Conservation (phyloP, 2,888 invertebrate species). For the Nebria brevicollis region DNA sequence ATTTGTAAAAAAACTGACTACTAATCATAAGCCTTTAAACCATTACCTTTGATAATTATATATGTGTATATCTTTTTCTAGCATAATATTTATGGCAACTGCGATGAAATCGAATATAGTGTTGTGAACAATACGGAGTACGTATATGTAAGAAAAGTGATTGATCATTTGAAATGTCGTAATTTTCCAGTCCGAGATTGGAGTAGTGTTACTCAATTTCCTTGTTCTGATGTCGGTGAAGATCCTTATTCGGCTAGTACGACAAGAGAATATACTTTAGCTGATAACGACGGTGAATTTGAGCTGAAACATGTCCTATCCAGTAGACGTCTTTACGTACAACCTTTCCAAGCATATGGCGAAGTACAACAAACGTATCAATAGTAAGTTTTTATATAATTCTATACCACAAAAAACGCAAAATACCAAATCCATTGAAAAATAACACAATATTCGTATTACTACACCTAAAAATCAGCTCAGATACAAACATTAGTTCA, state of each 20-base stretch:
- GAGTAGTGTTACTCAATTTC: slow-evolving; percentile 41
- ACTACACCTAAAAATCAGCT: too few relatives aligned
- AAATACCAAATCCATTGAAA: background rate
- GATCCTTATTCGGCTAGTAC: slow-evolving; percentile 39
- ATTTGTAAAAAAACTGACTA: background rate
- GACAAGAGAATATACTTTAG: slow-evolving; percentile 37
- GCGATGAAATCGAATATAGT: slow-evolving; percentile 42
- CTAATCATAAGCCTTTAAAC: background rate
- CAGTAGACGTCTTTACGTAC: slow-evolving; percentile 36
- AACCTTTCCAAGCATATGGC: slow-evolving; percentile 47
- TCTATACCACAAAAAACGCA: background rate
- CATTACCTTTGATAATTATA: background rate
- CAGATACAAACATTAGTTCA: too few relatives aligned
- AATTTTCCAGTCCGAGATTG: slow-evolving; percentile 36
- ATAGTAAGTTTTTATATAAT: slow-evolving; percentile 27
- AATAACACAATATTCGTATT: too few relatives aligned
- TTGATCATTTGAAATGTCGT: slow-evolving; percentile 40
- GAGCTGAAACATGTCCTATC: slow-evolving; percentile 37
- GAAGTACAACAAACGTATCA: slow-evolving; percentile 42
- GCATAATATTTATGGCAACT: slow-evolving; percentile 45
- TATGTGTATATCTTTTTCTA: slow-evolving; percentile 19
- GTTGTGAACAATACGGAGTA: slow-evolving; percentile 40
- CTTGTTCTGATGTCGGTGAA: slow-evolving; percentile 32
- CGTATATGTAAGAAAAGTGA: slow-evolving; percentile 37
- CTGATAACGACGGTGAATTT: slow-evolving; percentile 26